Conservation (phyloP, 2,888 invertebrate species). For the Muschampia plurimacula region DNA sequence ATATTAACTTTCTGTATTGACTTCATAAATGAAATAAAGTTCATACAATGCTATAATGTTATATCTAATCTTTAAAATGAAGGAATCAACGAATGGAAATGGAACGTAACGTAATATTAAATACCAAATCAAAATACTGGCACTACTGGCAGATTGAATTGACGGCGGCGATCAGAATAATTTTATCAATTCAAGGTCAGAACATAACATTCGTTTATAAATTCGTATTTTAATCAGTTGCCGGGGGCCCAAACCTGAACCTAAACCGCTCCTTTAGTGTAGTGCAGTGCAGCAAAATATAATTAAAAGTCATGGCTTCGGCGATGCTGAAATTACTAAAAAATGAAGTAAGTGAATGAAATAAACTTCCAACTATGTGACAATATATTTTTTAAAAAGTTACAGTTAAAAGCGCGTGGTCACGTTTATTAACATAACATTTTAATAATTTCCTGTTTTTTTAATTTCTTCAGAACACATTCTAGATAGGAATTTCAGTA, state of each 20-base stretch:
- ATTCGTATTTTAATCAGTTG: constrained; percentile 76
- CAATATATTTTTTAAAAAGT: background rate
- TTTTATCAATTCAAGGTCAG: constrained; percentile 82
- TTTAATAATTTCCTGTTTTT: no score
- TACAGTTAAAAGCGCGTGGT: background rate
- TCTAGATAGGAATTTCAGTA: background rate
- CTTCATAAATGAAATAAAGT: no score
- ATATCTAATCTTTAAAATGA: no score
- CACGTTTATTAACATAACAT: background rate
- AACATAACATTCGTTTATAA: constrained; percentile 50
- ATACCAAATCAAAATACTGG: background rate
- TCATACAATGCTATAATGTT: no score
- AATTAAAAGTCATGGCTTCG: constrained; percentile 64
- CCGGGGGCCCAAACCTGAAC: constrained; percentile 60
- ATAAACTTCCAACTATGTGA: background rate
- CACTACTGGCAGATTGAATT: background rate
- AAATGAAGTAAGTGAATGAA: constrained; percentile 72
- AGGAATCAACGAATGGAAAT: background rate
- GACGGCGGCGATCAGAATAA: constrained; percentile 53
- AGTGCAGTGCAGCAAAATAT: constrained; percentile 43
- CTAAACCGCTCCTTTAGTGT: constrained; percentile 54
- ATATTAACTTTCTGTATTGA: no score
- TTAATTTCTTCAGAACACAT: background rate
- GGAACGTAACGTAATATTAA: background rate
- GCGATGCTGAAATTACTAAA: constrained; percentile 76